Percentiles rank a stretch among this genome's conserved stretches.
Conservation (phyloP, 2,113 vertebrate species). For the Trematomus loennbergii region DNA sequence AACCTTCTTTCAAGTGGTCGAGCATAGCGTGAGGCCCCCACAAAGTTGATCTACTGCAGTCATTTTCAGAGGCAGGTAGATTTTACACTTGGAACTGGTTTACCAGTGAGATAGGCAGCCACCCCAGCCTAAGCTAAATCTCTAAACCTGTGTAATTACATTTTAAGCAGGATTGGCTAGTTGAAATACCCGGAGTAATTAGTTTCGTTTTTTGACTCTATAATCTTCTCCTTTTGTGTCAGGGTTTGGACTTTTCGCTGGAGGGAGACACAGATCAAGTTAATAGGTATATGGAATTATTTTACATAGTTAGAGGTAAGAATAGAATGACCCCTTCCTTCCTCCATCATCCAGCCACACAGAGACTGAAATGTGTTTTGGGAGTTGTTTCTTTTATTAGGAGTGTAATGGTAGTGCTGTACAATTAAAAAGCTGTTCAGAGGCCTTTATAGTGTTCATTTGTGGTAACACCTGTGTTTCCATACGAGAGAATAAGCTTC, state of each 20-base stretch:
- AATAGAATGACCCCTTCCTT: conserved; percentile 64
- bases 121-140: conserved; percentile 53
- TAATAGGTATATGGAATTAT: conserved; percentile 64
- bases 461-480: conserved; percentile 82
- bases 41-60: conserved; percentile 25
- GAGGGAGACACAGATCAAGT: conserved; percentile 51
- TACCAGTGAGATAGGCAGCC: conserved; percentile 71
- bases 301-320: conserved; percentile 67
- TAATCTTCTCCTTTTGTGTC: conserved; percentile 76
- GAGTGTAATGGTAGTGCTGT: conserved; percentile 75
- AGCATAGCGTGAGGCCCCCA: conserved; percentile 8
- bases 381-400: conserved; percentile 80
- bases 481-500: conserved; percentile 64
- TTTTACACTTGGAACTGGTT: conserved; percentile 52
- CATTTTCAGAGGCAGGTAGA: conserved; percentile 43
- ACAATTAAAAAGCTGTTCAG: conserved; percentile 77
- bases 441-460: conserved; percentile 79
- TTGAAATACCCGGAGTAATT: conserved; percentile 82
- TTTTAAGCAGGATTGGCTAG: conserved; percentile 78
- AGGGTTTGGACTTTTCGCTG: conserved; percentile 61
- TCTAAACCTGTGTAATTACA: conserved; percentile 80
- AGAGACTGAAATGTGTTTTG: conserved; percentile 77
- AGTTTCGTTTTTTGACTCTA: conserved; percentile 80
- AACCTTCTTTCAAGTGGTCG: background rate
- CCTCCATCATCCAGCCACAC: conserved; percentile 21